Base-by-base conservation (phyloP, 2,888 invertebrate genomes). In the Harmothoe impar region DNA sequence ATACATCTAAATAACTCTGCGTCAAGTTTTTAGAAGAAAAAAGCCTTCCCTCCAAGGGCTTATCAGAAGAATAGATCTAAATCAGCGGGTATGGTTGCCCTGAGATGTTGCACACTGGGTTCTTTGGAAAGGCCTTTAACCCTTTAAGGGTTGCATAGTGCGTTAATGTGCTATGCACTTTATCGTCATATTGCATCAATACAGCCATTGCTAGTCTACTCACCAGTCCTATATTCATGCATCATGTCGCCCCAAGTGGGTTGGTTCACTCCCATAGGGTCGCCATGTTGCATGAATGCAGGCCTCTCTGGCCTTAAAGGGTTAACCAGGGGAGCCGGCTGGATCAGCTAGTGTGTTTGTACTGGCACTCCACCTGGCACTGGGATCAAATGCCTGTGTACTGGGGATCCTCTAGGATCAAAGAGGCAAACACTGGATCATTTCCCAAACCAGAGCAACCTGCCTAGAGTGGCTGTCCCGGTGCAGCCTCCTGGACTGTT, bases 341-440 rank as follows among this genome's bases (percentile, higher is more conserved):
- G 62, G 62, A 62, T 62, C 62, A 62, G 20, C 62, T n/a, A 62
- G 62, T 62, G n/a, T 62, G 62, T 62, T 62, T 62, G 62, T n/a
- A n/a, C 62, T 62, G 62, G 62, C 20, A 20, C 62, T 62, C 62
- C 62, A 62, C 62, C 62, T 62, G 62, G 62, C 62, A 20, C 62
- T 62, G 62, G 62, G 62, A 62, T 62, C 62, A 62, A 62, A 62
- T 62, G n/a, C 62, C 62, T 62, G 62, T 62, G 62, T 62, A 62
- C 62, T 62, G 62, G 20, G 62, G 62, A 62, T 62, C 62, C 62
- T n/a, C 62, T n/a, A 3, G 62, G 62, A 62, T 62, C 62, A 62
- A 62, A 62, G 62, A 62, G 62, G 62, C 62, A 62, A 62, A 62
- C 62, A 62, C 62, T 62, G 62, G 62, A 62, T 62, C 62, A 20